A percentile compares a stretch with the other conserved stretches of the same genome.
phyloP scores from a whole-genome alignment of 2,888 invertebrate genomes.

The Melieria crassipennis region DNA sequence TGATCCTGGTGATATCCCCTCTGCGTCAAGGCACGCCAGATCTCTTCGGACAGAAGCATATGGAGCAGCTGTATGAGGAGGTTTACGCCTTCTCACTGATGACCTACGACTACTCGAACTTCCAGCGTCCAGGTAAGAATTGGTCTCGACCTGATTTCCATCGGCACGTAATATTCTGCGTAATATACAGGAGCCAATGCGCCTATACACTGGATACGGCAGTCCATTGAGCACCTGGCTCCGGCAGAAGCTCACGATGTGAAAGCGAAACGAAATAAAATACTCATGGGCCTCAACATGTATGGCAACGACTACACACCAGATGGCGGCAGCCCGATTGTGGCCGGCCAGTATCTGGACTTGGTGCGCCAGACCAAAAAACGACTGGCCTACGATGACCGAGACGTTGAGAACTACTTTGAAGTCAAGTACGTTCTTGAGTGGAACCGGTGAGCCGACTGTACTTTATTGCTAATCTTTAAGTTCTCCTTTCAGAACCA shows the following conservation, averaged over 20 bases:
- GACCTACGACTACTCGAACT: slow-evolving; percentile 93
- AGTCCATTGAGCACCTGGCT: slow-evolving; percentile 79
- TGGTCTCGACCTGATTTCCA: background rate
- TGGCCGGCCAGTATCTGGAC: slow-evolving; percentile 82
- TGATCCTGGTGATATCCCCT: slow-evolving; percentile 85
- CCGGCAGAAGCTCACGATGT: slow-evolving; percentile 68
- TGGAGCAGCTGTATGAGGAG: slow-evolving; percentile 78
- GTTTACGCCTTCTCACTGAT: slow-evolving; percentile 92
- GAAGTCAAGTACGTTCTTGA: slow-evolving; percentile 79
- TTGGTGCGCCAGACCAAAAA: slow-evolving; percentile 79
- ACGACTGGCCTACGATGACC: slow-evolving; percentile 80
- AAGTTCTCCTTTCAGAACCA: slow-evolving; percentile 68
- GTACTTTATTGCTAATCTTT: background rate
- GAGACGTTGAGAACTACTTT: slow-evolving; percentile 84
- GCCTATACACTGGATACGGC: slow-evolving; percentile 83
- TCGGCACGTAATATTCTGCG: too few species aligned
- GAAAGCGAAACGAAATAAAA: slow-evolving; percentile 75
- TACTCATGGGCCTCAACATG: slow-evolving; percentile 90
- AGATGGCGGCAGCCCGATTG: slow-evolving; percentile 83
- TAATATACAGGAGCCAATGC: slow-evolving; percentile 80
- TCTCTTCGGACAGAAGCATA: slow-evolving; percentile 79
- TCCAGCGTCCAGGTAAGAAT: slow-evolving; percentile 77
- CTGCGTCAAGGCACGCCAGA: slow-evolving; percentile 69
- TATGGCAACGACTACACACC: slow-evolving; percentile 90
- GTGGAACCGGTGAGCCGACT: background rate